Evolutionary conservation across 1,140 invertebrate genomes (phyloP), one percentile per base, ranked within the genome.

Genomic region (Pseudomyrmex concolor): DNA sequence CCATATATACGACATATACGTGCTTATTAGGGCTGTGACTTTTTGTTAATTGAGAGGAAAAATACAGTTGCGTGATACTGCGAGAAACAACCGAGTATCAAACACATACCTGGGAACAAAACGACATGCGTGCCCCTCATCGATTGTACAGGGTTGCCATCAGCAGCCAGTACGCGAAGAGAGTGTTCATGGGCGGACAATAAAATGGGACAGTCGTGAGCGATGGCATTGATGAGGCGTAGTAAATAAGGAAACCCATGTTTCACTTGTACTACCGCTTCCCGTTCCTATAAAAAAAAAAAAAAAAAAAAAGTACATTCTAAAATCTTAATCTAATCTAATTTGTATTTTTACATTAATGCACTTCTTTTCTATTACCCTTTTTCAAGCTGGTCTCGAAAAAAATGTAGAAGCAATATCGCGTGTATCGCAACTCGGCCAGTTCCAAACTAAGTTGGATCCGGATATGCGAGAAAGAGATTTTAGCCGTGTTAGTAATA

Each of bases 111-210:
- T 88, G 91, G 91, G 80, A 90, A 92, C 34, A 89, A 66, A 73
- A 94, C 88, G 5, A 95, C 85, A 25, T 89, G 89, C 68, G 84
- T 85, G 25, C 91, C 89, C 0, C 88, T 71, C 19, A 92, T 90
- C 12, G 96, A 95, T 86, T 95, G 92, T 7, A 96, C 93, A 10
- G 95, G 91, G 60, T 92, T 91, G 34, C 95, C 95, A 87, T 96
- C 96, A 10, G 93, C 91, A 2, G 94, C 92, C 45, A 95, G 93
- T 2, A 96, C 89, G 43, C 89, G 90, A 45, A 96, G 64, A 2
- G 87, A 90, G 81, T 96, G 96, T 22, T 92, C 88, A 83, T 95
- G 94, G 55, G 96, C 88, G 10, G 94, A 95, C 34, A 96, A 78
- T 77, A 92, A 86, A 60, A 95, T 91, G n/a, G 95, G 95, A 84